These are phyloP conservation scores for Anguilla anguilla DNA, from an alignment of 2,797 vertebrate genomes.

Conservation along the genomic window DNA sequence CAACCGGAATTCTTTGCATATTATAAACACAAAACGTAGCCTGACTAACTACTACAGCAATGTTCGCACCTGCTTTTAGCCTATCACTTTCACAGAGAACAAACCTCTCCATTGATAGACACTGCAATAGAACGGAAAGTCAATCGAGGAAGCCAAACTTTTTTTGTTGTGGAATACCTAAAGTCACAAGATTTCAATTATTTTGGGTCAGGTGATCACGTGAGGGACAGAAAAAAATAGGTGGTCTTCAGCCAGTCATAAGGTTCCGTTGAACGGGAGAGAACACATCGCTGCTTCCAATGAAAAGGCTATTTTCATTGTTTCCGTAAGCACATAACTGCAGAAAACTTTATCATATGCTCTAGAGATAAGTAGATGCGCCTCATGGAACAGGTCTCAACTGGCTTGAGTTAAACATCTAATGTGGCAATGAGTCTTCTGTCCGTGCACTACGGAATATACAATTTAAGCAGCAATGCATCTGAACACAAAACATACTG, in stretches of 20 bases:
- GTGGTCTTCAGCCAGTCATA: slow-evolving; percentile 63
- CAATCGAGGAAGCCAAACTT: background rate
- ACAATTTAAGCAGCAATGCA: background rate
- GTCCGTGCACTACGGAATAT: background rate
- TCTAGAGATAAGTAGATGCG: slow-evolving; percentile 26
- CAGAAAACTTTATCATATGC: slow-evolving; percentile 32
- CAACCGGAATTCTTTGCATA: background rate
- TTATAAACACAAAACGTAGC: background rate
- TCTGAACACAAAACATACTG: background rate
- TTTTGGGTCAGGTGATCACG: slow-evolving; percentile 59
- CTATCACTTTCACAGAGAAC: background rate
- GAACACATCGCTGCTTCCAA: slow-evolving; percentile 26
- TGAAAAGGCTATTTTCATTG: slow-evolving; percentile 28
- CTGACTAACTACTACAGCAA: background rate
- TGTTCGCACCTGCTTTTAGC: background rate
- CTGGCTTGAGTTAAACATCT: background rate
- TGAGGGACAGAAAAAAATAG: slow-evolving; percentile 59
- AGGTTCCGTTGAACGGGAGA: slow-evolving; percentile 42
- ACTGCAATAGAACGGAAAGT: background rate
- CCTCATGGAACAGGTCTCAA: slow-evolving; percentile 21
- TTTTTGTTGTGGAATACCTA: slow-evolving; percentile 52
- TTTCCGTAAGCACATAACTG: slow-evolving; percentile 7
- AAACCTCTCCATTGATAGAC: background rate
- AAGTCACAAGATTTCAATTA: slow-evolving; percentile 72
- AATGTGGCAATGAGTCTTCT: background rate